A percentile compares a stretch with the other conserved stretches of the same genome.
Evolutionary conservation across 1,140 invertebrate genomes (phyloP).

Genomic region (Cydia fagiglandana): DNA sequence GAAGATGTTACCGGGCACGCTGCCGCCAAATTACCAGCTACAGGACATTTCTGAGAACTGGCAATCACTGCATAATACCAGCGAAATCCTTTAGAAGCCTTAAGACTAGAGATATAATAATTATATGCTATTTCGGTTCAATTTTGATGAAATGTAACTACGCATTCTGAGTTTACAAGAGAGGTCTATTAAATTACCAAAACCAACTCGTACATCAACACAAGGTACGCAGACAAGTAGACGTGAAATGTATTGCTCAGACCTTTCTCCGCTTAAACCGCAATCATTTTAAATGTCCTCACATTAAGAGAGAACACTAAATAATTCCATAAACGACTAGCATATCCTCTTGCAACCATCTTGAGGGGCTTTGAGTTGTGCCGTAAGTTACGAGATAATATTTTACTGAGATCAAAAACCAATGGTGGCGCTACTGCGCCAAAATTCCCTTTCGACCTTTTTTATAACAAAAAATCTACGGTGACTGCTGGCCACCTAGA

Average conservation of each 20-base stretch:
- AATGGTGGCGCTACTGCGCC: too few species aligned
- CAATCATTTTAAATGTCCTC: conserved; percentile 25
- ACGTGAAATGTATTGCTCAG: conserved; percentile 12
- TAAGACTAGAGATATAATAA: too few species aligned
- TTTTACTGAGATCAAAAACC: background rate
- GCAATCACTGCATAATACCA: too few species aligned
- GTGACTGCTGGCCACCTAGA: too few species aligned
- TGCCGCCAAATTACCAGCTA: too few species aligned
- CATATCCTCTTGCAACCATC: conserved; percentile 30
- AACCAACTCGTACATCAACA: conserved; percentile 12
- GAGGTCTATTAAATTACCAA: conserved; percentile 10
- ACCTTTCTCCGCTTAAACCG: conserved; percentile 24
- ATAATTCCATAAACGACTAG: conserved; percentile 31
- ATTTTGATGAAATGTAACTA: too few species aligned
- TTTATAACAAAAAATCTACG: too few species aligned
- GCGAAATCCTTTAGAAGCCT: too few species aligned
- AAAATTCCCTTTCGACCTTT: too few species aligned
- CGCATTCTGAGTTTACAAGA: background rate
- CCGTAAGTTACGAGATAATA: background rate
- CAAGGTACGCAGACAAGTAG: background rate
- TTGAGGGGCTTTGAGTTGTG: conserved; percentile 17
- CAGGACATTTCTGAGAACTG: too few species aligned
- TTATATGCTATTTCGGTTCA: too few species aligned
- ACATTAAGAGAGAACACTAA: conserved; percentile 30
- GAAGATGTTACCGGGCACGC: too few species aligned